Evolutionary conservation across 2,888 invertebrate species (phyloP), one percentile per base, ranked within the genome.

Genomic region (Pandemis corylana): DNA sequence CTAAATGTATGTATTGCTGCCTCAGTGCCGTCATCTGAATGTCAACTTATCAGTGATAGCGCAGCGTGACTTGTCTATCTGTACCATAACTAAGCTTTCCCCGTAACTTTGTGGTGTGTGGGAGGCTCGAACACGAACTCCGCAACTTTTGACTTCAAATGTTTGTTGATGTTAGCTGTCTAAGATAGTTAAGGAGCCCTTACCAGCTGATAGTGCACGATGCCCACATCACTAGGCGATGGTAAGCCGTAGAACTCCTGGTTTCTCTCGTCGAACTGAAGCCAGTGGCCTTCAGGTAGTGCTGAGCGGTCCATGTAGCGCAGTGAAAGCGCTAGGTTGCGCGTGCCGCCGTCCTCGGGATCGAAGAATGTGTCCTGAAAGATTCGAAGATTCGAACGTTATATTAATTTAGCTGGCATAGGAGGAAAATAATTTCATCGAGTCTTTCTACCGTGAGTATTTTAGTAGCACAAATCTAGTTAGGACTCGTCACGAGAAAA

Each of bases 171-270:
- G 12, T n/a, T 5, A 53, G 6, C 6, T 6, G 5, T 5, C n/a
- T 61, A 13, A 61, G 10, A 2, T 20, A 59, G 28, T 2, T 10
- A 28, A 59, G 9, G 13, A 13, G 12, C 20, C 10, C 84, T 86
- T 75, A 97, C 96, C 84, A 98, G 90, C 80, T 97, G 96, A 85
- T 98, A 98, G 81, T 97, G 97, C 77, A 96, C 96, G 13, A 96
- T 95, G 46, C 97, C 97, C 28, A 96, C 95, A 86, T 98, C 97
- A 1, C 94, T 93, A 0, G 95, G 94, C 76, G 96, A 93, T 1
- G 98, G 98, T 70, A 99, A 95, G 0, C 98, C 98, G 86, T 96
- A 98, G 90, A 99, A 97, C 91, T 98, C 98, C 84, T 98, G 97
- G 91, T 98, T 98, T 83, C 97, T 97, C 1, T 95, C 95, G 87